Base-by-base conservation (phyloP, 2,797 vertebrate species). In the Sciaenops ocellatus region DNA sequence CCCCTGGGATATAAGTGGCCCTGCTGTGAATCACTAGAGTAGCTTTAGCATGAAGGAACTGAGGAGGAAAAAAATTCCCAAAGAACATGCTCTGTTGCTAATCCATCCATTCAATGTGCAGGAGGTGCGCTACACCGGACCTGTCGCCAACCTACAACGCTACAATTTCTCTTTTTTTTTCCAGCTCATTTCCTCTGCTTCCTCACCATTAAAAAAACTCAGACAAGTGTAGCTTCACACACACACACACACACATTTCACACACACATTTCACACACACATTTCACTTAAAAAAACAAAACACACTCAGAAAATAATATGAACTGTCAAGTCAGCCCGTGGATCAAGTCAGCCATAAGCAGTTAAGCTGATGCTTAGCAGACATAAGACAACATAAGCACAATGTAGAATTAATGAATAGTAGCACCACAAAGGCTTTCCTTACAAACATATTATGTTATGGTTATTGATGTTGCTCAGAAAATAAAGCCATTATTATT, bases 361-460 rank as follows among this genome's bases (percentile, higher is more conserved):
- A 71, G 63, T 65, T 77, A 68, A 85, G 70, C 73, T 64, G 83
- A 82, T 54, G 73, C 61, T 75, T 60, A 3, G 63, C 63, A 74
- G 77, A 63, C 55, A 44, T n/a, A 61, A 78, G 83, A 77, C 66
- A 62, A 78, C 67, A 71, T 52, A 72, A 84, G 70, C 65, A 61
- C 59, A 65, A 69, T 61, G 67, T 26, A 50, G 72, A 83, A 80
- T 85, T 69, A 88, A 86, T 79, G 67, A 88, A 67, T 51, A 69
- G 65, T 13, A 30, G 48, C 15, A 70, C 26, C 41, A 73, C 76
- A 66, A 65, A 66, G 59, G 69, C 80, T 76, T 54, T 72, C 67
- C 69, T 77, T 65, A 56, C 51, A 65, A 65, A 62, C 47, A 42
- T 38, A 66, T 79, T 62, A 69, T 52, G 50, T 47, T 54, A 20